Evolutionary conservation across 2,888 invertebrate genomes (phyloP).

Genomic region (Acleris holmiana): DNA sequence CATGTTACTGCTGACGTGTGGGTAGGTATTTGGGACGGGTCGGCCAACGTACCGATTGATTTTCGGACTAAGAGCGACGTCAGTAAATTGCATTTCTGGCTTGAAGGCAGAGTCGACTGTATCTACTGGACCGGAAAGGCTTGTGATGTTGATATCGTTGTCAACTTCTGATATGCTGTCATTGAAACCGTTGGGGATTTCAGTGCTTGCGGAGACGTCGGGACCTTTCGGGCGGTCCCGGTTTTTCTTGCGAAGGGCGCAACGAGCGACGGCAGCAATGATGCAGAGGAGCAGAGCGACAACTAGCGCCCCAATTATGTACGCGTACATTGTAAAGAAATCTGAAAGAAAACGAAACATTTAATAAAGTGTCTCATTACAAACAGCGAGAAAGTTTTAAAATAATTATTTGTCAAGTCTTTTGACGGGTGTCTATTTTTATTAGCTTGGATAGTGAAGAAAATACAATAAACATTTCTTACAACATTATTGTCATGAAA

Average conservation of each 20-base stretch:
- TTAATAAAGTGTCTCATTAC: no score
- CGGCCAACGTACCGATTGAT: slow-evolving; percentile 79
- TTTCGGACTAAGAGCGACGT: slow-evolving; percentile 75
- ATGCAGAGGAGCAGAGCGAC: slow-evolving; percentile 89
- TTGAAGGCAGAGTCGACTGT: slow-evolving; percentile 73
- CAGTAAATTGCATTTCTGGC: slow-evolving; percentile 76
- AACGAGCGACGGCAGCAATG: slow-evolving; percentile 88
- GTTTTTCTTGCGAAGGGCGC: slow-evolving; percentile 87
- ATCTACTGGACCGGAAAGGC: slow-evolving; percentile 86
- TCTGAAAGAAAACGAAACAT: slow-evolving; percentile 74
- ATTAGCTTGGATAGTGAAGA: no score
- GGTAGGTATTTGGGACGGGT: slow-evolving; percentile 79
- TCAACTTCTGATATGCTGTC: slow-evolving; percentile 95
- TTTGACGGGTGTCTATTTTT: no score
- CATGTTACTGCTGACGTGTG: slow-evolving; percentile 80
- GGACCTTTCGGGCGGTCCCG: slow-evolving; percentile 87
- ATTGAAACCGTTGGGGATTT: slow-evolving; percentile 91
- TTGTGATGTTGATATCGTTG: slow-evolving; percentile 90
- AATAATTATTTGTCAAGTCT: no score
- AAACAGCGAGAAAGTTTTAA: no score
- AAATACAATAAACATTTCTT: background rate
- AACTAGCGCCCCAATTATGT: slow-evolving; percentile 91
- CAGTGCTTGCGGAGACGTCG: slow-evolving; percentile 88
- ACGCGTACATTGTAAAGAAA: slow-evolving; percentile 91
- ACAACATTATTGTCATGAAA: background rate